phyloP scores from a whole-genome alignment of 2,888 invertebrate species.

The Sphecodes monilicornis region DNA sequence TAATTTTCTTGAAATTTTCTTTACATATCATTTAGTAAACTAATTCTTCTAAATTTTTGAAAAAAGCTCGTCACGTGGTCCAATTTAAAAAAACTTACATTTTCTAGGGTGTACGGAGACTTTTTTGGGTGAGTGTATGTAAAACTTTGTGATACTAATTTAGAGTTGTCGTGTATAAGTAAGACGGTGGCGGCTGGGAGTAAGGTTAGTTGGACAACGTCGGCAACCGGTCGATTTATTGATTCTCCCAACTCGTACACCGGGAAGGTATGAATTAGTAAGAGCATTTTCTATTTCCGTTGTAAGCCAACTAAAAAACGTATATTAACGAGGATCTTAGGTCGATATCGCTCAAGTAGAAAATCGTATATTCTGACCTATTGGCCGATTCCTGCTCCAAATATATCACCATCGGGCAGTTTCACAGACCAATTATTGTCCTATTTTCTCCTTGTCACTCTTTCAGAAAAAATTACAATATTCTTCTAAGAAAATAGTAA shows the following conservation, averaged over 20 bases:
- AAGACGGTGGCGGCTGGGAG: conserved; percentile 28
- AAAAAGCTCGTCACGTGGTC: too few species aligned
- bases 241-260: conserved; percentile 78
- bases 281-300: conserved; percentile 79
- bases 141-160: conserved; percentile 10
- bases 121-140: too few species aligned
- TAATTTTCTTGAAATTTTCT: too few species aligned
- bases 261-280: conserved; percentile 81
- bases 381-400: neutral
- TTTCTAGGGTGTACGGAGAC: too few species aligned
- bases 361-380: conserved; percentile 31
- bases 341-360: conserved; percentile 4
- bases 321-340: conserved; percentile 46
- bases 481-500: neutral
- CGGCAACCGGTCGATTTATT: conserved; percentile 79
- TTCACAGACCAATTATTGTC: neutral
- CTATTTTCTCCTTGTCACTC: neutral
- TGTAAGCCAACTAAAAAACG: conserved; percentile 66
- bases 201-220: conserved; percentile 73
- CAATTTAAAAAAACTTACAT: too few species aligned
- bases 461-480: neutral
- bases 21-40: too few species aligned
- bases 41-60: too few species aligned
- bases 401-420: neutral
- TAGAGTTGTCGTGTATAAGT: conserved; percentile 5